Base-by-base conservation (phyloP, 2,113 vertebrate species). In the Collichthys lucidus region DNA sequence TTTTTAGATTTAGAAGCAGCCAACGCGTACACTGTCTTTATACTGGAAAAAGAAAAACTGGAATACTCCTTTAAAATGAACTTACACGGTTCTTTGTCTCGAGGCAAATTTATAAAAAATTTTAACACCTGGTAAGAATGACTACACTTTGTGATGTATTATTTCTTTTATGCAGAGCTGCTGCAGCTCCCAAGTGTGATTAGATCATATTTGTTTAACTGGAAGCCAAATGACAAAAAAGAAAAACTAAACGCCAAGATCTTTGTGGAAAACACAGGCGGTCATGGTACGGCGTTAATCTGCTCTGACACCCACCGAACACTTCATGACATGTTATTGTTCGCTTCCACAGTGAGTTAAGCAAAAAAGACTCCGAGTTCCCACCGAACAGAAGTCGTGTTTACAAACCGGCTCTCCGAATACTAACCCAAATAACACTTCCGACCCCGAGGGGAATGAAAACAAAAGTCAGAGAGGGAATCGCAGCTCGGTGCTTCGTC, bases 391-490 rank as follows among this genome's bases (percentile, higher is more conserved):
- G 76, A 73, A 91, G 88, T 85, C 77, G 4, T 86, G 83, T 92
- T 86, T 87, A 78, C 63, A 31, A 65, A 77, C 44, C 80, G 57
- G 63, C 72, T 52, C 74, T 80, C 63, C 8, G 66, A 77, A 56
- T 10, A n/a, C 72, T 90, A 93, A 90, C 92, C 93, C 91, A 94
- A 94, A 93, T 88, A 94, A 90, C 87, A 90, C 91, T 88, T 86
- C 82, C 75, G 78, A 93, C 91, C 92, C 79, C 81, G 5, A 10
- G 1, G 69, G 80, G 90, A 93, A 91, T 91, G 87, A 92, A 92
- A 94, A 93, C 88, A 92, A 82, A 83, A 46, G 65, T 20, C 15
- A 67, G 35, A 53, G 67, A 40, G 44, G 72, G 74, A 79, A 62
- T 52, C 22, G 0, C 57, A 19, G 77, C 9, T 20, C 26, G 6